phyloP scores from a whole-genome alignment of 2,888 invertebrate species.

The Eilema caniola region DNA sequence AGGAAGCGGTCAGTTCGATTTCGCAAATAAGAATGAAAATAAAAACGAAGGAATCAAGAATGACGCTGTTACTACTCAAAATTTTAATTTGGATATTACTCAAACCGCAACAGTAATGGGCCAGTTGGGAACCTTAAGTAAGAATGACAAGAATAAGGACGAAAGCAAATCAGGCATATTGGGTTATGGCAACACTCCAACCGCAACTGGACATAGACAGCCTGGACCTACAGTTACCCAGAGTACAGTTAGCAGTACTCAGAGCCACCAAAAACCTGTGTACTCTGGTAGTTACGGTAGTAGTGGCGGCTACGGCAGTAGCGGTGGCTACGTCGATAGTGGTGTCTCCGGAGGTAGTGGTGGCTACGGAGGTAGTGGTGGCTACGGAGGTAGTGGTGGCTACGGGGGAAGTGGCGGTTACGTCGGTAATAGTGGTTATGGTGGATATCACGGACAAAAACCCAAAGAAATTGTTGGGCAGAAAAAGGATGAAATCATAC shows the following conservation, averaged over 20 bases:
- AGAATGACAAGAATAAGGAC: background rate
- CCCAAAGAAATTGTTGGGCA: background rate
- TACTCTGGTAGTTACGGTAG: background rate
- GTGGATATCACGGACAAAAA: background rate
- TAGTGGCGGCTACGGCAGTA: background rate
- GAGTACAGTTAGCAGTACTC: background rate
- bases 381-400: background rate
- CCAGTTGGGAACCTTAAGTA: background rate
- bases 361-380: background rate
- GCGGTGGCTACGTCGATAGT: background rate
- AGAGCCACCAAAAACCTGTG: background rate
- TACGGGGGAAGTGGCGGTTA: background rate
- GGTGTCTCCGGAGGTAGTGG: background rate
- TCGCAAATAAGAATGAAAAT: background rate
- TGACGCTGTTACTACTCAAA: background rate
- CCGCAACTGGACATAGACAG: too few species aligned
- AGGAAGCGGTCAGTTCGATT: too few species aligned
- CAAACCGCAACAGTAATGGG: background rate
- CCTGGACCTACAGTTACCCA: background rate
- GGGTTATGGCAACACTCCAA: too few species aligned
- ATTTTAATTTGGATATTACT: background rate
- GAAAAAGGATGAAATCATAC: background rate
- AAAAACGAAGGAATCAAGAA: background rate
- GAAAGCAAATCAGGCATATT: background rate
- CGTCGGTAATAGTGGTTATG: background rate